Conservation (phyloP, 2,797 vertebrate species). For the Fistularia tabacaria region DNA sequence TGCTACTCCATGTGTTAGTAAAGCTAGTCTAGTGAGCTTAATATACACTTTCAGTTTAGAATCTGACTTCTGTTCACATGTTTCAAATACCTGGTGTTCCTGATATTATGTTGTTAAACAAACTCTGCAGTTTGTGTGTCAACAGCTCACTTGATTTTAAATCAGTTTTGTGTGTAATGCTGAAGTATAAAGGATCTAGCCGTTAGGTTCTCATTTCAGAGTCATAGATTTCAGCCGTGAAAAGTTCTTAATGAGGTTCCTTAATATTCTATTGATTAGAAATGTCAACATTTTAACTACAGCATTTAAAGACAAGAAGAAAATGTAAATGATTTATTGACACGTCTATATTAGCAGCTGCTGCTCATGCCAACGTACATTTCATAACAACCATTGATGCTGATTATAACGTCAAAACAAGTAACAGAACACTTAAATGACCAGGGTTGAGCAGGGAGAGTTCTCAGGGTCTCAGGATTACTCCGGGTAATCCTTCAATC, state of each 20-base stretch:
- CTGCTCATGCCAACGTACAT: neutral
- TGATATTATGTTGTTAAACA: conserved; percentile 5
- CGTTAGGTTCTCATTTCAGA: neutral
- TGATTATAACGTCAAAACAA: conserved; percentile 27
- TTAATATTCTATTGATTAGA: neutral
- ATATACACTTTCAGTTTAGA: no score
- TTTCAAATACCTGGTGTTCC: neutral
- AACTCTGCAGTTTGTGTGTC: conserved; percentile 9
- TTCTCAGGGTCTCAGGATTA: conserved; percentile 61
- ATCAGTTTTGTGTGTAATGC: conserved; percentile 1
- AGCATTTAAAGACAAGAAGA: no score
- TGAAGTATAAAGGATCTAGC: no score
- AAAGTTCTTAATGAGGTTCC: neutral
- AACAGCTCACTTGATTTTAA: neutral
- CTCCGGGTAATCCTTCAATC: conserved; percentile 60
- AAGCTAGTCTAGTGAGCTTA: no score
- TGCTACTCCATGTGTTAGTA: conserved; percentile 29
- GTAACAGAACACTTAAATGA: conserved; percentile 27
- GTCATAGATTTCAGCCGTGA: neutral
- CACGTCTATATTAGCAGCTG: conserved; percentile 32
- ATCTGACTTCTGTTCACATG: no score
- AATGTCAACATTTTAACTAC: no score
- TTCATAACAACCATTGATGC: conserved; percentile 16
- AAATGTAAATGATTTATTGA: conserved; percentile 11
- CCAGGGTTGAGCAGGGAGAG: conserved; percentile 40